These are phyloP conservation scores for Leptinotarsa lineolata DNA, from an alignment of 1,140 invertebrate species.

Conservation along the genomic window DNA sequence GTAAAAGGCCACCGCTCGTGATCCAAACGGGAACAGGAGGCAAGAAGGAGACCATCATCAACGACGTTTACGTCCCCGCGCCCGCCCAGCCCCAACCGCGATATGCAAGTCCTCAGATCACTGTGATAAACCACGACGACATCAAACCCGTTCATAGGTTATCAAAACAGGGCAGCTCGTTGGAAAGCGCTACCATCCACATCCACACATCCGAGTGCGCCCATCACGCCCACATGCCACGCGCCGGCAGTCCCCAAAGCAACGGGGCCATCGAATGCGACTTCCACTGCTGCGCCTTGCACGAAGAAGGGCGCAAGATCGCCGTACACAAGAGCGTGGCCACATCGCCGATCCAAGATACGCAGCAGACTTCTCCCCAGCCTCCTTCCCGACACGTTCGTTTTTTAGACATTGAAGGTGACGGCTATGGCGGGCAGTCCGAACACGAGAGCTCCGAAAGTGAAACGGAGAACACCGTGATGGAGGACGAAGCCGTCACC, in stretches of 20 bases:
- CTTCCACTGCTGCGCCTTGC: constrained; percentile 91
- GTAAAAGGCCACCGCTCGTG: constrained; percentile 70
- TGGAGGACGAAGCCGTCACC: constrained; percentile 85
- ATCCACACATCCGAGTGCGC: constrained; percentile 84
- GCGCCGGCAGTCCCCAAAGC: constrained; percentile 64
- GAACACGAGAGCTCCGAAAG: constrained; percentile 87
- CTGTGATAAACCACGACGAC: constrained; percentile 88
- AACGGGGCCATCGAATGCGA: constrained; percentile 78
- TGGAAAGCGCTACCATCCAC: constrained; percentile 77
- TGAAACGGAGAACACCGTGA: constrained; percentile 88
- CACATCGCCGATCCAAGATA: constrained; percentile 88
- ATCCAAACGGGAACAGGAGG: constrained; percentile 72
- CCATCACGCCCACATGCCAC: constrained; percentile 70
- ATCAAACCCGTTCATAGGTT: constrained; percentile 60
- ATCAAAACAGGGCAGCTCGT: constrained; percentile 69
- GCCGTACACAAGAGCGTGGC: constrained; percentile 87
- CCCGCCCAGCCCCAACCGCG: constrained; percentile 58
- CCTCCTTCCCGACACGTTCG: constrained; percentile 67
- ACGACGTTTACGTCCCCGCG: constrained; percentile 60
- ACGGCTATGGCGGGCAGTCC: constrained; percentile 57
- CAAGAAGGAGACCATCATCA: constrained; percentile 63
- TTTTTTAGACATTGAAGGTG: constrained; percentile 73
- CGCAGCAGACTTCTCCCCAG: constrained; percentile 65
- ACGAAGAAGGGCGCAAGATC: constrained; percentile 88
- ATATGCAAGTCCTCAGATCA: constrained; percentile 80